Percentiles rank a stretch among this genome's conserved stretches.
These are phyloP conservation scores for Chrysodeixis includens DNA, from an alignment of 2,888 invertebrate genomes.

Conservation along the genomic window DNA sequence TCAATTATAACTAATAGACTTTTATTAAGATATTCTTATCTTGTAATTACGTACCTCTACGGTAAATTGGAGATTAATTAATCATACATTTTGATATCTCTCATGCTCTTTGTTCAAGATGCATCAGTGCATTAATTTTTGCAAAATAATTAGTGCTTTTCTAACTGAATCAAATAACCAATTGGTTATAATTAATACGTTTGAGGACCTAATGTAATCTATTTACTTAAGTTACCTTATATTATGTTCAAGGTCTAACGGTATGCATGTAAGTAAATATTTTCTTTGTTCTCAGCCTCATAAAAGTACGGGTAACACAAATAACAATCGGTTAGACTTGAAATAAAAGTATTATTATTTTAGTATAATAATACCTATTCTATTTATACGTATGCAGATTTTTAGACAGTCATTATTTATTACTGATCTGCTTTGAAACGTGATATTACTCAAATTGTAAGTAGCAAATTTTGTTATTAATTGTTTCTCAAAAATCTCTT, in stretches of 20 bases:
- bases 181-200: not conserved
- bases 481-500: too few relatives aligned
- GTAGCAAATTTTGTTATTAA: too few relatives aligned
- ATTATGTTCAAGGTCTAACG: conserved; percentile 31
- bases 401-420: too few relatives aligned
- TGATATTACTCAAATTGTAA: too few relatives aligned
- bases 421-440: too few relatives aligned
- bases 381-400: too few relatives aligned
- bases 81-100: too few relatives aligned
- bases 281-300: not conserved
- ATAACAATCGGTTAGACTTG: not conserved
- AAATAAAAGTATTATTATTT: too few relatives aligned
- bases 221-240: conserved; percentile 32
- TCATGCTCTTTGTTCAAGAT: too few relatives aligned
- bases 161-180: not conserved
- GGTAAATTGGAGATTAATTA: too few relatives aligned
- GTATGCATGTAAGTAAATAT: conserved; percentile 2
- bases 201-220: conserved; percentile 13
- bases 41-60: too few relatives aligned
- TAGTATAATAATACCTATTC: too few relatives aligned
- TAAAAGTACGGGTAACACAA: conserved; percentile 2
- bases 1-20: not conserved
- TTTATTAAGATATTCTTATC: not conserved
- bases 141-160: not conserved
- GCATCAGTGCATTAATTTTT: not conserved